phyloP scores from a whole-genome alignment of 2,113 vertebrate genomes.

The Illadopsis cleaveri region DNA sequence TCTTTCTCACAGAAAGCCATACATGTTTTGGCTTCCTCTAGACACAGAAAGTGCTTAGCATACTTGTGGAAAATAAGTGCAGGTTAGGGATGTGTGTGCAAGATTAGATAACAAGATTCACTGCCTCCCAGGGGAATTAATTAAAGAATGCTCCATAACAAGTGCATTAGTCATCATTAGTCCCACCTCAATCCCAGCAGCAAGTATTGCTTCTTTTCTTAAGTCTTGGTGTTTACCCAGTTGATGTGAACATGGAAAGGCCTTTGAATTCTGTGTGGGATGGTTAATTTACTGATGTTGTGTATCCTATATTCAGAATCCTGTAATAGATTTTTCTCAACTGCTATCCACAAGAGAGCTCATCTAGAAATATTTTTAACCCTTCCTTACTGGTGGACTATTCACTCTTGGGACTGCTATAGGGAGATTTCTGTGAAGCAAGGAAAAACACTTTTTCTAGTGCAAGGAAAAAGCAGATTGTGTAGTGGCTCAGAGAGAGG shows the following conservation, averaged over 20 bases:
- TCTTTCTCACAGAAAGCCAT: not conserved
- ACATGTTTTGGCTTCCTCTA: not conserved
- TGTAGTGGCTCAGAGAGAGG: not conserved
- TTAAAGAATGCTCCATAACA: conserved; percentile 31
- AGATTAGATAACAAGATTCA: conserved; percentile 46
- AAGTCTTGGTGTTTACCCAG: not conserved
- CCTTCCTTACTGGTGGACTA: not conserved
- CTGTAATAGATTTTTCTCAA: not conserved
- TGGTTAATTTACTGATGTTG: not conserved
- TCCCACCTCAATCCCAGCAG: not conserved
- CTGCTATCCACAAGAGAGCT: not conserved
- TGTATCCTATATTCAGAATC: not conserved
- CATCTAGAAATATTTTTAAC: not conserved
- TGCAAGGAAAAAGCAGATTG: not conserved
- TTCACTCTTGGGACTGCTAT: not conserved
- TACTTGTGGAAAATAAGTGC: not conserved
- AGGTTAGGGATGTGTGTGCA: not conserved
- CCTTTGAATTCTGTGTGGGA: not conserved
- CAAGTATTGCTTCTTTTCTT: conserved; percentile 2
- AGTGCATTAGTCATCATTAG: conserved; percentile 41
- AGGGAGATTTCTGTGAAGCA: not conserved
- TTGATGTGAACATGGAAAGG: not conserved
- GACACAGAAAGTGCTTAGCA: not conserved
- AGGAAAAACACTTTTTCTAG: not conserved
- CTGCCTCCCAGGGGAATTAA: not conserved